These are phyloP conservation scores for Protaetia brevitarsis DNA, from an alignment of 1,140 invertebrate genomes.

Conservation along the genomic window DNA sequence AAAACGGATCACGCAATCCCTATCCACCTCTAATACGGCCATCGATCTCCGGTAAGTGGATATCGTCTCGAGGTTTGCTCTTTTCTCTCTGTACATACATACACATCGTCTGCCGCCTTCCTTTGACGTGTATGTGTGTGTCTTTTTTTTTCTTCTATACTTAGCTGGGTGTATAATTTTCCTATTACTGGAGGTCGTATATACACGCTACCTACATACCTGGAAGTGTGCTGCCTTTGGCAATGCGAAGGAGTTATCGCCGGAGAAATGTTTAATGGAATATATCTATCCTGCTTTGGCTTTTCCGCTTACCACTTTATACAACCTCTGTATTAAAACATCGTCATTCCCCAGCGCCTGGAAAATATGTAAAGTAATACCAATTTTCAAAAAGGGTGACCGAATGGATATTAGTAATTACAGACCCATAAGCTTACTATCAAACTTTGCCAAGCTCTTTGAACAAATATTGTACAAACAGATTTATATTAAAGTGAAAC, in stretches of 20 bases:
- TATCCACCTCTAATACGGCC: neutral
- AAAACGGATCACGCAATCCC: conserved; percentile 11
- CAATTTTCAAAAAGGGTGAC: too few relatives aligned
- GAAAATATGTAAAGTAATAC: too few relatives aligned
- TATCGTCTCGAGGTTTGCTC: conserved; percentile 1
- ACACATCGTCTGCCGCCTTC: neutral
- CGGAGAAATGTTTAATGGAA: neutral
- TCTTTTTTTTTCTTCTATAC: neutral
- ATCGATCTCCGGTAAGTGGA: conserved; percentile 13
- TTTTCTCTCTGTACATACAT: neutral
- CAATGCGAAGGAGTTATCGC: neutral
- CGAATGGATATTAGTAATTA: too few relatives aligned
- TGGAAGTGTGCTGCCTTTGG: neutral
- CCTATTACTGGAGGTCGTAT: neutral
- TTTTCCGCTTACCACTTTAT: too few relatives aligned
- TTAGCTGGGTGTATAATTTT: neutral
- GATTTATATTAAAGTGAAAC: too few relatives aligned
- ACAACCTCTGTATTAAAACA: too few relatives aligned
- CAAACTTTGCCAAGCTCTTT: too few relatives aligned
- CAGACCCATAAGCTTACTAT: too few relatives aligned
- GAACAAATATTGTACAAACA: too few relatives aligned
- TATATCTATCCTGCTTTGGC: too few relatives aligned
- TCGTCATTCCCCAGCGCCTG: too few relatives aligned
- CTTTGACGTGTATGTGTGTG: neutral
- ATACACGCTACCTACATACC: neutral